Base-by-base conservation (phyloP, 1,140 invertebrate genomes). In the Lepidotrigona ventralis region DNA sequence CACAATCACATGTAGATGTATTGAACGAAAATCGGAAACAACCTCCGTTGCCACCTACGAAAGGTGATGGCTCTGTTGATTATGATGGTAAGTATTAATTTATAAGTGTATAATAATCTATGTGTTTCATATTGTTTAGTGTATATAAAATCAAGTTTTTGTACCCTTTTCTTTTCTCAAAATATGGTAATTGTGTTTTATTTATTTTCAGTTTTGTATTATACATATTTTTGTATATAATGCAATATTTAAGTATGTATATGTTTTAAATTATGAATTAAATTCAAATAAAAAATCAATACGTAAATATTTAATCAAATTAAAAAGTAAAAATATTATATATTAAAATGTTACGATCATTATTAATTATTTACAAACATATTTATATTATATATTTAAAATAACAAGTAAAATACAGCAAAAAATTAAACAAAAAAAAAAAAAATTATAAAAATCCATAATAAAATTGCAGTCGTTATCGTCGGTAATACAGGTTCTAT, bases 11-110 rank as follows among this genome's bases (percentile, higher is more conserved):
- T 9, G 29, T 23, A 3, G 88, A 89, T 33, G 66, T n/a, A 33
- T 53, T 17, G 1, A 83, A n/a, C 21, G 88, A 88, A 85, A 88
- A 84, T 72, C 88, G 91, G 15, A 94, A 91, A 79, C 91, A 90
- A 39, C 89, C 91, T 26, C 92, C 91, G 46, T 88, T 92, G 53
- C 94, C 95, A 68, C 95, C 95, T 51, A 92, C 95, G 46, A 95
- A 95, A 83, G 94, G 94, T 64, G 95, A 96, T 86, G 96, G 96
- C 60, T 95, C 95, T 66, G 95, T 97, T 72, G 96, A 97, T 94
- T 97, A 97, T 86, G 96, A 97, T 92, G 96, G 96, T 96, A 91
- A 92, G 90, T 86, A 68, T n/a, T 26, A 54, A 29, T 29, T 5
- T n/a, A n/a, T 23, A 21, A 72, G n/a, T 26, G 46, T 29, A 54